A percentile compares a stretch with the other conserved stretches of the same genome.
phyloP scores from a whole-genome alignment of 2,888 invertebrate genomes.

The Dorcus hopei region DNA sequence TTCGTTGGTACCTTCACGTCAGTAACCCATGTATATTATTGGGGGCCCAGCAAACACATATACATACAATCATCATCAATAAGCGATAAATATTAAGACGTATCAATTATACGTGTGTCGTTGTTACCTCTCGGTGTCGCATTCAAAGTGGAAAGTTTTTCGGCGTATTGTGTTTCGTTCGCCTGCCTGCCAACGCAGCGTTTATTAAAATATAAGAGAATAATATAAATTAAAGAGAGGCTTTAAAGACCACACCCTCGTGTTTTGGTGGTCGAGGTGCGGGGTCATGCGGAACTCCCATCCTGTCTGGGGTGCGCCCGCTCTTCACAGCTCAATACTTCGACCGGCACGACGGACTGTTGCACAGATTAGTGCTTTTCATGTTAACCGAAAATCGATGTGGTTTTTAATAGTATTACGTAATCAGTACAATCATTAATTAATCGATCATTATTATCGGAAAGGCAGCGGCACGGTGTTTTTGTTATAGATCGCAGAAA shows the following conservation, averaged over 20 bases:
- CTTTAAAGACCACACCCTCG: slow-evolving; percentile 40
- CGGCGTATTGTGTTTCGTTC: neutral
- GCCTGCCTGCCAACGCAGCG: slow-evolving; percentile 5
- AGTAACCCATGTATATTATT: too few relatives aligned
- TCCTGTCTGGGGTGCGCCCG: slow-evolving; percentile 48
- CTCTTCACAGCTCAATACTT: slow-evolving; percentile 40
- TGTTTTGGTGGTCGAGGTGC: slow-evolving; percentile 40
- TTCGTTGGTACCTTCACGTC: too few relatives aligned
- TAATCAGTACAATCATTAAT: too few relatives aligned
- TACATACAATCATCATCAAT: neutral
- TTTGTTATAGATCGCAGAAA: too few relatives aligned
- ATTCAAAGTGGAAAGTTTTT: neutral
- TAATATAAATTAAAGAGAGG: slow-evolving; percentile 39
- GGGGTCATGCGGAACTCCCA: slow-evolving; percentile 48
- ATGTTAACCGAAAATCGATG: neutral
- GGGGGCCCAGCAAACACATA: too few relatives aligned
- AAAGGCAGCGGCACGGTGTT: too few relatives aligned
- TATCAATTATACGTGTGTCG: neutral
- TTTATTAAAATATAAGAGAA: slow-evolving; percentile 13
- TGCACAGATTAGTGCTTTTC: slow-evolving; percentile 17
- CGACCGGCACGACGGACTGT: slow-evolving; percentile 13
- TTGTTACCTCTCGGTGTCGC: too few relatives aligned
- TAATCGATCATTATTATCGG: too few relatives aligned
- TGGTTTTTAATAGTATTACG: too few relatives aligned
- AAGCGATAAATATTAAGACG: slow-evolving; percentile 1